Percentiles rank a stretch among this genome's conserved stretches.
Evolutionary conservation across 1,140 invertebrate species (phyloP).

Genomic region (Heterodera schachtii): DNA sequence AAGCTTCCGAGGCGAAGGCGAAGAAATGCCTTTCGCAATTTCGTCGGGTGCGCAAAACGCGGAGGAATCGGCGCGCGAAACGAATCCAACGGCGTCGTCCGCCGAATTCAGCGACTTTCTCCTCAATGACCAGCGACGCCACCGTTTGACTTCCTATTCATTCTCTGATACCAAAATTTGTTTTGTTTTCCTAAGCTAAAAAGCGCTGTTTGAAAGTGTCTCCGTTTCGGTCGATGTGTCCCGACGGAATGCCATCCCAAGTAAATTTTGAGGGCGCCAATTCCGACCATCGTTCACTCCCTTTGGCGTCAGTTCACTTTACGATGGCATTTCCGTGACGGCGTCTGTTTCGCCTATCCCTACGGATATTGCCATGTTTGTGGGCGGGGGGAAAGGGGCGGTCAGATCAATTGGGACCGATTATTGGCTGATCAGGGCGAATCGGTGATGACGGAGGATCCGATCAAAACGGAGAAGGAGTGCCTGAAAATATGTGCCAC

Average conservation of each 20-base stretch:
- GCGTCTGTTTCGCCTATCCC: slow-evolving; percentile 41
- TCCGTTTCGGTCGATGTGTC: slow-evolving; percentile 42
- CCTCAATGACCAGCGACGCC: neutral
- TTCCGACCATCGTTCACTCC: neutral
- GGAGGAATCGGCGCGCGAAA: neutral
- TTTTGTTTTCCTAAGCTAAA: slow-evolving; percentile 15
- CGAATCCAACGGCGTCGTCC: slow-evolving; percentile 8
- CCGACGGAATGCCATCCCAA: slow-evolving; percentile 30
- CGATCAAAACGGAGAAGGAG: slow-evolving; percentile 32
- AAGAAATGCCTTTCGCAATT: neutral
- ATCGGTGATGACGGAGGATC: slow-evolving; percentile 28
- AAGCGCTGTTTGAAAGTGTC: slow-evolving; percentile 36
- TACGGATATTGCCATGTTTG: slow-evolving; percentile 47
- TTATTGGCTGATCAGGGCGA: slow-evolving; percentile 7
- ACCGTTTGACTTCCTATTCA: neutral
- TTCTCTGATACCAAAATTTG: neutral
- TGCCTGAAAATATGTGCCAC: slow-evolving; percentile 12
- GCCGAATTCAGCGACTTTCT: slow-evolving; percentile 27
- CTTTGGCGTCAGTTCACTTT: slow-evolving; percentile 37
- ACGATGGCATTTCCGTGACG: slow-evolving; percentile 37
- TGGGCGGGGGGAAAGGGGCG: neutral
- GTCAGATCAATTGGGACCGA: neutral
- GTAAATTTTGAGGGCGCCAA: neutral
- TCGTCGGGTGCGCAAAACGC: neutral
- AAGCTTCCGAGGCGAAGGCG: neutral